Conservation (phyloP, 1,140 invertebrate genomes). For the Anadara kagoshimensis region DNA sequence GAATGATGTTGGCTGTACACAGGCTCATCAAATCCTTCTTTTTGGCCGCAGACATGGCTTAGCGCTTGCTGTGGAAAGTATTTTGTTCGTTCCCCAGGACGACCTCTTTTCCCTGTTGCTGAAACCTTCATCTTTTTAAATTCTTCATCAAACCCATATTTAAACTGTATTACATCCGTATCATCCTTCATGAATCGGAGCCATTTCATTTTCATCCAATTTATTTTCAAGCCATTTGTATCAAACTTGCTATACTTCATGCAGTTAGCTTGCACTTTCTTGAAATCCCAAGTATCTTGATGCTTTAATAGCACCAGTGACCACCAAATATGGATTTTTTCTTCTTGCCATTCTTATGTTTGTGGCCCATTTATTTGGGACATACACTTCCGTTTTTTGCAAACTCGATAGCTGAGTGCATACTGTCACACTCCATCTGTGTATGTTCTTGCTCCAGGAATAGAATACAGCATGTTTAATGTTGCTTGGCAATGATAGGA, state of each 20-base stretch:
- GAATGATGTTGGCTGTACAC: constrained; percentile 10
- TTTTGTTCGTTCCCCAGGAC: background rate
- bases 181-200: background rate
- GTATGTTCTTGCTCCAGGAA: constrained; percentile 14
- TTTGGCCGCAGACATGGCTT: constrained; percentile 17
- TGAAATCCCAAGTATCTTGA: constrained; percentile 30
- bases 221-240: constrained; percentile 1
- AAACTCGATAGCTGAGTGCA: constrained; percentile 56
- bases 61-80: background rate
- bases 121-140: constrained; percentile 3
- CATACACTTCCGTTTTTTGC: constrained; percentile 28
- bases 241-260: background rate
- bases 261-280: constrained; percentile 9
- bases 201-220: background rate
- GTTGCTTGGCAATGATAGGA: constrained; percentile 8
- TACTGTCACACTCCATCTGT: background rate
- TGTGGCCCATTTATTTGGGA: constrained; percentile 32
- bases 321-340: constrained; percentile 22
- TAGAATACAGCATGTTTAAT: constrained; percentile 13
- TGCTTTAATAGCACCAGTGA: constrained; percentile 29
- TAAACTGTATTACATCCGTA: background rate
- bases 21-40: constrained; percentile 17
- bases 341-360: constrained; percentile 26
- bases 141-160: background rate
- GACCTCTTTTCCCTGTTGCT: background rate